These are phyloP conservation scores for Tapirus indicus DNA, from an alignment of 2,797 vertebrate species.

Conservation along the genomic window DNA sequence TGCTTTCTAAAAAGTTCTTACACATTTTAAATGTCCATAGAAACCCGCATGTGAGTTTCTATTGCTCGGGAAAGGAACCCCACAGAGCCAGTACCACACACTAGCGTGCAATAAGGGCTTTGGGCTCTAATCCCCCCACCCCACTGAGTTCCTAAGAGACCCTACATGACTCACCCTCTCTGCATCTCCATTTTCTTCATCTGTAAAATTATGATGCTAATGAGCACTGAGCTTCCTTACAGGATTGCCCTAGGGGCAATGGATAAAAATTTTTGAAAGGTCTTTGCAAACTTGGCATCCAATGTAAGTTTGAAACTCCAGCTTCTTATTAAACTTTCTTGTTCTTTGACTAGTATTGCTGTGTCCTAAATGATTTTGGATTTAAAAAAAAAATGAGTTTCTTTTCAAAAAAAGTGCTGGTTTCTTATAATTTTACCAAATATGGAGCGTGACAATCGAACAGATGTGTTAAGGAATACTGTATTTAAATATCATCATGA, in stretches of 20 bases:
- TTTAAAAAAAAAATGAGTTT: background rate
- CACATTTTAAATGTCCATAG: background rate
- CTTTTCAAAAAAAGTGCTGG: background rate
- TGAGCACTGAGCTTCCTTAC: background rate
- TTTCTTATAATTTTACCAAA: constrained; percentile 25
- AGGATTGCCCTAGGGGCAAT: background rate
- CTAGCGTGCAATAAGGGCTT: background rate
- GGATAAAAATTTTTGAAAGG: background rate
- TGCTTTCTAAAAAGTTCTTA: background rate
- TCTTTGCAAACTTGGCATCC: background rate
- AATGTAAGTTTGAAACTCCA: background rate
- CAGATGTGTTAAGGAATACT: background rate
- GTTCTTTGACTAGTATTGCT: background rate
- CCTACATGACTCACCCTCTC: background rate
- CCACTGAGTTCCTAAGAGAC: background rate
- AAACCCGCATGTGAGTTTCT: background rate
- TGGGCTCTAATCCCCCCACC: background rate
- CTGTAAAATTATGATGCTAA: background rate
- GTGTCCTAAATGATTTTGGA: background rate
- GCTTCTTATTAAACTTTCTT: background rate
- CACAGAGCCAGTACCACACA: background rate
- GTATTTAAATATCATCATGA: background rate
- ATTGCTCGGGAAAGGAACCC: background rate
- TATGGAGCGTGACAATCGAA: background rate
- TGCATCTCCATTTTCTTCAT: background rate